A percentile compares a stretch with the other conserved stretches of the same genome.
Evolutionary conservation across 2,797 vertebrate genomes (phyloP).

Genomic region (Leucoraja ocellata): DNA sequence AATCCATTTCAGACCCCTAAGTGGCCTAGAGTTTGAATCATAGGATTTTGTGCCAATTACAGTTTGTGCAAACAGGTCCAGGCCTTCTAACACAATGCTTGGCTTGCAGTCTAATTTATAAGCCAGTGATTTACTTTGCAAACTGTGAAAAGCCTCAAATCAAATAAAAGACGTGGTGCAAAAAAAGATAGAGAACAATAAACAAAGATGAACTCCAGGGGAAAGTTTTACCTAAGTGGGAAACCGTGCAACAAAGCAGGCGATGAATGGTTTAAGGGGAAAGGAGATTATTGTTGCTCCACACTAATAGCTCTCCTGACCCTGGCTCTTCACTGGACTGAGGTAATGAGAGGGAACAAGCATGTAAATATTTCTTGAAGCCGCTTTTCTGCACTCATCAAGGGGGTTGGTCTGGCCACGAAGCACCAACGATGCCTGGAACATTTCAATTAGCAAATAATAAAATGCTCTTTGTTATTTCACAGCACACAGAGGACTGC

Average conservation of each 20-base stretch:
- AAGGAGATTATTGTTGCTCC: background rate
- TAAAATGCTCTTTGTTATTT: conserved; percentile 33
- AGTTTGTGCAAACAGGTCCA: background rate
- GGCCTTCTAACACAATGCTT: background rate
- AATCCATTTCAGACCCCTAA: background rate
- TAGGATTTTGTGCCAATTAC: background rate
- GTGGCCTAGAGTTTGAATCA: conserved; percentile 1
- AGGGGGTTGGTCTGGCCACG: background rate
- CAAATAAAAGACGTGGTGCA: background rate
- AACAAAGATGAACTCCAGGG: conserved; percentile 20
- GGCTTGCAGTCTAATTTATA: background rate
- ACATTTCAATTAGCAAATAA: conserved; percentile 29
- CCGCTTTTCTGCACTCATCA: conserved; percentile 19
- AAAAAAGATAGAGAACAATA: conserved; percentile 2
- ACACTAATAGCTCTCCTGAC: background rate
- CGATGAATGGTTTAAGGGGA: background rate
- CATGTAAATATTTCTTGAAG: conserved; percentile 30
- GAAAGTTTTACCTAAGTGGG: background rate
- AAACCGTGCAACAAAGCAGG: no score
- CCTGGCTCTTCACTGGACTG: background rate
- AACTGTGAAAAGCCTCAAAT: background rate
- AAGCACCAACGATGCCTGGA: conserved; percentile 4
- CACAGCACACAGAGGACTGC: background rate
- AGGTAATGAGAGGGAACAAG: conserved; percentile 29
- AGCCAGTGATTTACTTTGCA: background rate